Base-by-base conservation (phyloP, 2,797 vertebrate genomes). In the Sciaenops ocellatus region DNA sequence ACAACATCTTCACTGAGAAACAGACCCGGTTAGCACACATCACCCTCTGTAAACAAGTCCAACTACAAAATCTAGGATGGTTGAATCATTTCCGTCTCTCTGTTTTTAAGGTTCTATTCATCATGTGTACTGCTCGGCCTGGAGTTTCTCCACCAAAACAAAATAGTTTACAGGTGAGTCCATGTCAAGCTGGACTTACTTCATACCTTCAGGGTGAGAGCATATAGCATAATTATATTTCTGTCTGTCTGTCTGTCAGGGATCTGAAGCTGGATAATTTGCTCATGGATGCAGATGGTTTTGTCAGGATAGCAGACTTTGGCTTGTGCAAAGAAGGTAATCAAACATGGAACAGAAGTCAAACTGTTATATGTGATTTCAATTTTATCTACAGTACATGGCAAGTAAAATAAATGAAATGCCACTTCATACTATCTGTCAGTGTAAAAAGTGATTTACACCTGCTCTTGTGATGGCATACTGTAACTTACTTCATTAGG, bases 231-330 rank as follows among this genome's bases (percentile, higher is more conserved):
- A 4, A 38, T 55, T 10, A 28, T 69, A 1, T 64, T 13, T 28
- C 28, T 28, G 28, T 30, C 3, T 64, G 6, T 73, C n/a, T 38
- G 44, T 76, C 51, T 80, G 17, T 34, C 90, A 98, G 98, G 83
- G 98, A 98, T 76, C 90, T 99, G 79, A 99, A 99, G 88, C 70
- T 99, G 93, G 97, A 98, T 85, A 98, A 99, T 80, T 94, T 99
- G n/a, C 94, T 99, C 30, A 95, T 99, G 94, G 97, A 99, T 15
- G 95, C 95, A 54, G 96, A 98, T 59, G 98, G 98, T 20, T 99
- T 96, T 91, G 94, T 98, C 83, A 96, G 95, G 94, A 98, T 99
- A 0, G 97, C 97, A 44, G 98, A 99, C 91, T 99, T 98, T 82
- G 98, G 98, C 17, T 93, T 99, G 66, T 98, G 98, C 85, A 99